Percentiles rank a stretch among this genome's conserved stretches.
Evolutionary conservation across 2,113 vertebrate genomes (phyloP).

Genomic region (Sisor rabdophorus): DNA sequence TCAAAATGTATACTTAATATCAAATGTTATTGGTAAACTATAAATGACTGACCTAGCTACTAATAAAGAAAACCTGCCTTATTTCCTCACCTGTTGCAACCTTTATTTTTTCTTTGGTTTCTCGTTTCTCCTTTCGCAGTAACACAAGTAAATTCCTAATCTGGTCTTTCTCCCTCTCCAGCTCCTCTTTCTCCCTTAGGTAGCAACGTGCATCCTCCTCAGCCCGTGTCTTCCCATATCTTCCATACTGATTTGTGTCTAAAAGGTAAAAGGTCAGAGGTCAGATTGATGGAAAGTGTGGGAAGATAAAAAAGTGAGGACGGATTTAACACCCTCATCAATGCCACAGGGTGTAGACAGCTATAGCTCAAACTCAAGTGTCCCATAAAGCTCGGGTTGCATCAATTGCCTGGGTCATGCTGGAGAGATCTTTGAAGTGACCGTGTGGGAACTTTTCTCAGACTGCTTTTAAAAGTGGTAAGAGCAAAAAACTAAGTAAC

Average conservation of each 20-base stretch:
- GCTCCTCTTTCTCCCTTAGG: constrained; percentile 83
- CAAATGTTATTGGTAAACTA: too few species aligned
- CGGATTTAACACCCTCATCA: constrained; percentile 24
- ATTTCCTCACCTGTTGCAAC: constrained; percentile 71
- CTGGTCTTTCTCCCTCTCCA: constrained; percentile 81
- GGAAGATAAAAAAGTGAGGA: constrained; percentile 61
- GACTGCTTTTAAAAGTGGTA: constrained; percentile 40
- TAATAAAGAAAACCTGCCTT: too few species aligned
- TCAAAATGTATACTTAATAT: too few species aligned
- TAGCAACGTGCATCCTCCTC: constrained; percentile 90
- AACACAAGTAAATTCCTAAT: constrained; percentile 77
- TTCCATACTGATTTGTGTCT: constrained; percentile 88
- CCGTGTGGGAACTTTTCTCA: constrained; percentile 21
- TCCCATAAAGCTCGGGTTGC: constrained; percentile 67
- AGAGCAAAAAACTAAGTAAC: constrained; percentile 42
- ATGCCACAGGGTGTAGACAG: constrained; percentile 28
- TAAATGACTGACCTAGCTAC: too few species aligned
- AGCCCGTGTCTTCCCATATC: constrained; percentile 92
- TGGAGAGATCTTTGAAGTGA: constrained; percentile 56
- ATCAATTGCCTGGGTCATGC: constrained; percentile 42
- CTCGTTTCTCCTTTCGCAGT: constrained; percentile 83
- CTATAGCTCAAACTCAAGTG: constrained; percentile 53
- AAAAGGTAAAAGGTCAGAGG: constrained; percentile 46
- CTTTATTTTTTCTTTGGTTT: constrained; percentile 81
- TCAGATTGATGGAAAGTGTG: constrained; percentile 50